Evolutionary conservation across 2,888 invertebrate species (phyloP), one percentile per base, ranked within the genome.

Genomic region (Erebia palarica): DNA sequence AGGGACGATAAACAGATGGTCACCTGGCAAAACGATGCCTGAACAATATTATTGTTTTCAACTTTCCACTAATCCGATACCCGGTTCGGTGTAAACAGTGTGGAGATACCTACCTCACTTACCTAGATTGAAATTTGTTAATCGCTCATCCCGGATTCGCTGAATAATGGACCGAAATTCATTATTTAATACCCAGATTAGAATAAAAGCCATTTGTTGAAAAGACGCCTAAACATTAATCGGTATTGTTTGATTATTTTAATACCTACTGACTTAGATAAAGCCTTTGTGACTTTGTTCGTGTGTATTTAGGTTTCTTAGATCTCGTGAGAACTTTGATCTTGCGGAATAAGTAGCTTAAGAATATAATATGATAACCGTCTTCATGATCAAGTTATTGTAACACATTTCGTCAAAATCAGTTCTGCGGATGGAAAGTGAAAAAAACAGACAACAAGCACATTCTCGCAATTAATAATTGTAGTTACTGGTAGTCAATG

Each of bases 1-100:
- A 88, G 88, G 87, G 87, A 84, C 86, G 90, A 88, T 90, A 92
- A 91, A 90, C 87, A 90, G 84, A 85, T 78, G 87, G 88, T 89
- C 91, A 91, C 91, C 90, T 75, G 74, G 70, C 47, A 69, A 67
- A 57, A 68, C 69, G 69, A 16, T 44, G 61, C 18, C 57, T 36
- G 14, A 63, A 67, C 70, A 63, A 42, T 44, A 67, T 49, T 53
- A 63, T 14, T 57, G 61, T 42, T 27, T 65, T 66, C 36, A 36
- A 36, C 36, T 36, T 36, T 36, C 36, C 60, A 61, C 21, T 61
- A 66, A 18, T 53, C 64, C 18, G 66, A 44, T 36, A 49, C 9
- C 9, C 55, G 55, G 18, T 55, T 16, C 18, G 18, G 10, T 16
- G 53, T 53, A 16, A 16, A 53, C 53, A 53, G 16, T 53, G 47